Base-by-base conservation (phyloP, 2,113 vertebrate species). In the Notarius lentiginosus region DNA sequence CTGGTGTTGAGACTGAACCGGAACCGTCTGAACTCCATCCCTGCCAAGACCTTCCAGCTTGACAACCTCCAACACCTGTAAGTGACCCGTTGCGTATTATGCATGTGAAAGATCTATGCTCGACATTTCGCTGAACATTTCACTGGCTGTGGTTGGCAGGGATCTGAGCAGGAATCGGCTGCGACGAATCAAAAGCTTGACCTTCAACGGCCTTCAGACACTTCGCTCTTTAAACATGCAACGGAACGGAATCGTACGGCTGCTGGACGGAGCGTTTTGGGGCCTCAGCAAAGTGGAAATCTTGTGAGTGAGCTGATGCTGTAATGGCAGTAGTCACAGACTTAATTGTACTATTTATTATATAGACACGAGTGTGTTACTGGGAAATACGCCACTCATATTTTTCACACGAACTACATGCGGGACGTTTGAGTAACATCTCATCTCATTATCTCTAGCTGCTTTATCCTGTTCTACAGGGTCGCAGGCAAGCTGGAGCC, bases 211-310 rank as follows among this genome's bases (percentile, higher is more conserved):
- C 4, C 96, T 99, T 65, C 94, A 96, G 58, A 92, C 95, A 49
- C 95, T 99, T 47, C 97, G 96, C 86, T 98, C 96, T 51, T 92
- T 99, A 86, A 97, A 95, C 90, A 95, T 99, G 90, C 98, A 99
- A 93, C 95, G 96, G 86, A 99, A 99, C 30, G 95, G 96, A 34
- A 93, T 99, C 63, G 94, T 87, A 0, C 96, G 95, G 72, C 96
- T 99, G 82, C 98, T 99, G 98, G 98, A 99, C 77, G 98, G 98
- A 0, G 97, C 98, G 30, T 99, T 99, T 90, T 99, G 97, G 97
- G 98, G 98, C 27, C 95, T 99, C 87, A 96, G 95, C 94, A 97
- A 94, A 93, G 97, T 99, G 96, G 97, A 99, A 94, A 90, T 97
- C 79, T 93, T 99, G 98, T 99, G 95, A 97, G 98, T 95, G 86